Conservation (phyloP, 2,797 vertebrate species). For the Selene dorsalis region DNA sequence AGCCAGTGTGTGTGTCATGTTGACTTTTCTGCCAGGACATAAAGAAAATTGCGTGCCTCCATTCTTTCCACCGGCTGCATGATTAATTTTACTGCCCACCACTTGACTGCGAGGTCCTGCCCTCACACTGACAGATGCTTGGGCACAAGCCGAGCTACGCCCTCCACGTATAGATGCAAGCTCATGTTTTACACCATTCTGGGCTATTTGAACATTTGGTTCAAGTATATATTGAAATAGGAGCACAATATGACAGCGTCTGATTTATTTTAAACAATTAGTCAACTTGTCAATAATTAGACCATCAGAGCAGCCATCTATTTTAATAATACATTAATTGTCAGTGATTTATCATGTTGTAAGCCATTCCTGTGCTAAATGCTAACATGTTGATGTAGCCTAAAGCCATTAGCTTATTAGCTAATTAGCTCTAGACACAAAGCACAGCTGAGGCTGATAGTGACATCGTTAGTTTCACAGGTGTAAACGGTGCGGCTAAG, state of each 20-base stretch:
- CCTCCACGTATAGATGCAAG: not conserved
- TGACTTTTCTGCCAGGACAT: slow-evolving; percentile 29
- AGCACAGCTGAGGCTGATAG: too few species aligned
- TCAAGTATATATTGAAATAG: not conserved
- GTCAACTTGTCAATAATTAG: not conserved
- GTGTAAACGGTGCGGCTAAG: too few species aligned
- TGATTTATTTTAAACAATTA: not conserved
- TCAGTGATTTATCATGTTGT: not conserved
- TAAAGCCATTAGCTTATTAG: not conserved
- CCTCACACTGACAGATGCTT: slow-evolving; percentile 31
- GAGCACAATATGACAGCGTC: not conserved
- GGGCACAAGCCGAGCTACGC: not conserved
- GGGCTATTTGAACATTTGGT: too few species aligned
- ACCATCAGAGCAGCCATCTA: not conserved
- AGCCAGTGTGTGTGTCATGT: slow-evolving; percentile 46
- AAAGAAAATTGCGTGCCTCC: slow-evolving; percentile 30
- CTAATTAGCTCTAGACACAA: not conserved
- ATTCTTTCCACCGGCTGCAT: slow-evolving; percentile 46
- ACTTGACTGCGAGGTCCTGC: slow-evolving; percentile 13
- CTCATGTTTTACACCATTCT: not conserved
- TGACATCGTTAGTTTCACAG: too few species aligned
- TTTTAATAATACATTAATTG: not conserved
- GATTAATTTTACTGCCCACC: slow-evolving; percentile 53
- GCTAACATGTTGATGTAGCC: not conserved
- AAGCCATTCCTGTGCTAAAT: not conserved